Evolutionary conservation across 2,888 invertebrate genomes (phyloP), one percentile per base, ranked within the genome.

Genomic region (Pherbina coryleti): DNA sequence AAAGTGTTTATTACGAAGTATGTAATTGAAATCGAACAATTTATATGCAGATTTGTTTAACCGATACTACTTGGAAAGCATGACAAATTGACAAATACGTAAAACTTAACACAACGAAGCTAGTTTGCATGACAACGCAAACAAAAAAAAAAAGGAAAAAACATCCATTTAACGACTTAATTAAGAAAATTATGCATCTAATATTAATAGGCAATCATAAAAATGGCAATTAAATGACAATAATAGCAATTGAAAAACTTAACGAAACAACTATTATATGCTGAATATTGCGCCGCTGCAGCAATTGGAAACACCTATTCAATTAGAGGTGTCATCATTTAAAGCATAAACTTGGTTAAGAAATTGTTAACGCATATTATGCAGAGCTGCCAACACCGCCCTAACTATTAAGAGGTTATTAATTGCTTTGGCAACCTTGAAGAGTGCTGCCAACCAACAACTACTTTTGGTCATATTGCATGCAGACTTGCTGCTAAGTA

Each of bases 341-440:
- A 8, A 37, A 37, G 8, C 37, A 37, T 7, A 37, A 37, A 37
- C 5, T 7, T 5, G 8, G 5, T 37, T 37, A 37, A 37, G 37
- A 37, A 37, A 37, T 7, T 37, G 4, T 37, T 1, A 37, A 37
- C 7, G 37, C 37, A 37, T 37, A 8, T 37, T 8, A 37, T 5
- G 37, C 37, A 37, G 5, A 8, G 37, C 8, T 37, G 37, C 37
- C 9, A 37, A 37, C 37, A 8, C 37, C 37, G 37, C 37, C 37
- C 37, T 7, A 37, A 37, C 37, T 37, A 37, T 8, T 8, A 37
- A 5, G 5, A 37, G 37, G 9, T 37, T 1, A 37, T 17, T 57
- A 19, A 9, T 57, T 57, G 22, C 2, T 57, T 57, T 69, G 51
- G 69, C 69, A 69, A 69, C 51, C 69, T 19, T 51, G 51, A 69